Percentiles rank a stretch among this genome's conserved stretches.
phyloP scores from a whole-genome alignment of 2,888 invertebrate genomes.

The Stenodema calcarata region DNA sequence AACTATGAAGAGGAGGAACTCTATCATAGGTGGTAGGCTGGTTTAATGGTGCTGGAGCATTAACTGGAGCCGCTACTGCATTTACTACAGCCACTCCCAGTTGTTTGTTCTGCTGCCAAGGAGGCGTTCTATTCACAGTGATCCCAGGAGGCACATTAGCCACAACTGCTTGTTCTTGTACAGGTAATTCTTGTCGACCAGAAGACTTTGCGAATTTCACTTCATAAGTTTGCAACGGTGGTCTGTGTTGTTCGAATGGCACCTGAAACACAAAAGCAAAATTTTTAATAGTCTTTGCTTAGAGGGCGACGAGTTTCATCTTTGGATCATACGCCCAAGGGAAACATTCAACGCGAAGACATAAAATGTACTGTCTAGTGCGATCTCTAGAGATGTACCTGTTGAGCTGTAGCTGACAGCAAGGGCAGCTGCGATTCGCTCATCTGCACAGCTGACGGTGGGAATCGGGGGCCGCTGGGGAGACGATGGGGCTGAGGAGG shows the following conservation, averaged over 20 bases:
- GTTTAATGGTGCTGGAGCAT: background rate
- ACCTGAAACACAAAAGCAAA: conserved; percentile 24
- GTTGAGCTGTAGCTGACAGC: background rate
- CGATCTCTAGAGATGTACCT: background rate
- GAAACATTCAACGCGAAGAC: no score
- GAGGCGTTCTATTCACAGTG: conserved; percentile 54
- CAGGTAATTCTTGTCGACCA: background rate
- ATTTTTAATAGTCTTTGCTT: background rate
- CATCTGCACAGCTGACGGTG: background rate
- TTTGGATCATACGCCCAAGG: background rate
- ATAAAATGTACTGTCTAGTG: no score
- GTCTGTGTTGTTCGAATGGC: conserved; percentile 16
- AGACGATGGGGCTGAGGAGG: conserved; percentile 28
- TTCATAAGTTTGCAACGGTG: conserved; percentile 21
- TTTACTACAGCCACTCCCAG: background rate
- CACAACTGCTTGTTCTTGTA: background rate
- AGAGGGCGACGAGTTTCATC: background rate
- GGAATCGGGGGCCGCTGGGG: conserved; percentile 16
- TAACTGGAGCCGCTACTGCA: background rate
- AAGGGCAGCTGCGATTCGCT: background rate
- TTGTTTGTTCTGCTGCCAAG: conserved; percentile 55
- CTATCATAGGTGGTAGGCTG: conserved; percentile 65
- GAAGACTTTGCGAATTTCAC: conserved; percentile 22
- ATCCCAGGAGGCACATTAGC: background rate
- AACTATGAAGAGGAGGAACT: conserved; percentile 72